phyloP scores from a whole-genome alignment of 1,140 invertebrate genomes.

The Lepidurus packardi region DNA sequence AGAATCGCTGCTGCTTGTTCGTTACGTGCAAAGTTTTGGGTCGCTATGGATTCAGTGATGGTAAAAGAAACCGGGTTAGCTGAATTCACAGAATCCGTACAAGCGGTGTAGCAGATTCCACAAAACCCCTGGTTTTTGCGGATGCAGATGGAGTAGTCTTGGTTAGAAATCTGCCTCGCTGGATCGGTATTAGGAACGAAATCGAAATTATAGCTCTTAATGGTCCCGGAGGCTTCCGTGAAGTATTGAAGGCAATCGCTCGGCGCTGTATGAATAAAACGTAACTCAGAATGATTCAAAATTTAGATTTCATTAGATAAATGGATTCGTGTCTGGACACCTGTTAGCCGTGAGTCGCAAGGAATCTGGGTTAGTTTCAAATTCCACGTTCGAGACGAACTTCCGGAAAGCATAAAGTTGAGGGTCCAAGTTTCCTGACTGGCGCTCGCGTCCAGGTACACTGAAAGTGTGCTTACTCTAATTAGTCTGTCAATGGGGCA shows the following conservation, averaged over 20 bases:
- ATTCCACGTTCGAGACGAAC: not conserved
- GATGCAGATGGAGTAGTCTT: slow-evolving; percentile 45
- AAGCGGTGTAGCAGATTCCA: slow-evolving; percentile 43
- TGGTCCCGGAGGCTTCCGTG: slow-evolving; percentile 9
- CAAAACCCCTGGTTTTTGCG: slow-evolving; percentile 47
- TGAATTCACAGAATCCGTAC: slow-evolving; percentile 36
- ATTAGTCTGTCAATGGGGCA: too few species aligned
- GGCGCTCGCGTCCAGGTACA: not conserved
- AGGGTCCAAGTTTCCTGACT: not conserved
- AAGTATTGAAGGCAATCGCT: slow-evolving; percentile 24
- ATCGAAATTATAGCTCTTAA: not conserved
- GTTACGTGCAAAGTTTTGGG: not conserved
- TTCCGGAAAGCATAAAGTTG: slow-evolving; percentile 4
- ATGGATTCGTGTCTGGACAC: not conserved
- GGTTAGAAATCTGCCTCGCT: slow-evolving; percentile 42
- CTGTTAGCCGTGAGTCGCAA: not conserved
- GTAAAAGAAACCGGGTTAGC: not conserved
- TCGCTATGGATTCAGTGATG: not conserved
- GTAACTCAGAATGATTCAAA: not conserved
- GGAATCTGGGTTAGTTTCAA: slow-evolving; percentile 5
- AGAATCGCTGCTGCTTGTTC: not conserved
- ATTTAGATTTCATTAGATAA: not conserved
- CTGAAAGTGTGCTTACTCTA: too few species aligned
- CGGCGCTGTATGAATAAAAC: not conserved
- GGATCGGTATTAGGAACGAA: not conserved